Percentiles rank a stretch among this genome's conserved stretches.
These are phyloP conservation scores for Ceratina calcarata DNA, from an alignment of 1,140 invertebrate genomes.

Conservation along the genomic window DNA sequence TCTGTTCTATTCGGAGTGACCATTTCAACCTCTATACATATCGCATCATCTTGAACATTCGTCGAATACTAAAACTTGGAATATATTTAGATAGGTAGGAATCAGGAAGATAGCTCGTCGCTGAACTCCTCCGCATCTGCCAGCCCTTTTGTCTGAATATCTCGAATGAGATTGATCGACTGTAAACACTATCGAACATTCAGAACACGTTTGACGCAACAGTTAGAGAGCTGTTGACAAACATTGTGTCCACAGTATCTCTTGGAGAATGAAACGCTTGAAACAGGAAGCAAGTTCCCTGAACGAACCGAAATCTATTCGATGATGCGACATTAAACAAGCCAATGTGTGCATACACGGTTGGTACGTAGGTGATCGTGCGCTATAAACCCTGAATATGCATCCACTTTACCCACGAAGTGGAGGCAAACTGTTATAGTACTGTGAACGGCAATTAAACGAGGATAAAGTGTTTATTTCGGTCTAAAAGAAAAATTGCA, in stretches of 20 bases:
- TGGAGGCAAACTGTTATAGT: not conserved
- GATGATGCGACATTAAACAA: not conserved
- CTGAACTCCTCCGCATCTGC: not conserved
- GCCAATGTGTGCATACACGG: not conserved
- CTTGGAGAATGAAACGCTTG: not conserved
- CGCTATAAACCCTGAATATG: not conserved
- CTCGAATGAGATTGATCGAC: conserved; percentile 26
- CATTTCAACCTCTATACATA: not conserved
- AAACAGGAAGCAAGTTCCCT: not conserved
- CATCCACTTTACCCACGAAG: not conserved
- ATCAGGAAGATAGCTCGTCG: no score
- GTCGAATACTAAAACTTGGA: not conserved
- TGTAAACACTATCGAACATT: conserved; percentile 37
- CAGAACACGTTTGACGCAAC: conserved; percentile 38
- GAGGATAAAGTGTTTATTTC: not conserved
- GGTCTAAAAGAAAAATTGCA: not conserved
- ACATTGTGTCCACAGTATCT: conserved; percentile 32
- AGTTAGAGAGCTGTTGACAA: conserved; percentile 42
- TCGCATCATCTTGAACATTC: not conserved
- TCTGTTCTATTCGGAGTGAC: not conserved
- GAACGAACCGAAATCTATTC: not conserved
- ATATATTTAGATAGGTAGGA: no score
- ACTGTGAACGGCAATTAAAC: not conserved
- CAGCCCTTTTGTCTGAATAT: not conserved
- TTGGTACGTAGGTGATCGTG: not conserved